Percentiles rank a stretch among this genome's conserved stretches.
phyloP scores from a whole-genome alignment of 2,113 vertebrate species.

The Bos javanicus region DNA sequence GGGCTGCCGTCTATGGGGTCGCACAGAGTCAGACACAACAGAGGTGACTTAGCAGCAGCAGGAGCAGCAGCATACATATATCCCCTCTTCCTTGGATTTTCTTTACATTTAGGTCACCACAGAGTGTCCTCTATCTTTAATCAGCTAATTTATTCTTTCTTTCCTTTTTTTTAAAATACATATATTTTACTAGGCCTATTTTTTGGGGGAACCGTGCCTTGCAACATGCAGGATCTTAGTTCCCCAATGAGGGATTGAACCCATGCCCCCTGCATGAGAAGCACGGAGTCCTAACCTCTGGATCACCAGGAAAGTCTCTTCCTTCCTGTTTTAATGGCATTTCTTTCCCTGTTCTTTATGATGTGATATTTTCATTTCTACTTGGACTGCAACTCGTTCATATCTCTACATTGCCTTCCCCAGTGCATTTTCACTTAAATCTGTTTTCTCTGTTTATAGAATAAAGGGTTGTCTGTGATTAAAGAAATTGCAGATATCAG shows the following conservation, averaged over 20 bases:
- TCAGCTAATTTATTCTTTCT: background rate
- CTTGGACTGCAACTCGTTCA: background rate
- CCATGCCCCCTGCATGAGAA: background rate
- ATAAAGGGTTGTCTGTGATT: background rate
- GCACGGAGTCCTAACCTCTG: background rate
- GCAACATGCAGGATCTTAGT: background rate
- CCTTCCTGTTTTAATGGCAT: background rate
- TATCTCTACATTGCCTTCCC: background rate
- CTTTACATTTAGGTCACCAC: background rate
- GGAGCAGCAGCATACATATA: background rate
- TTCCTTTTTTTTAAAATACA: background rate
- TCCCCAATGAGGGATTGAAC: background rate
- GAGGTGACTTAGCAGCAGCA: background rate
- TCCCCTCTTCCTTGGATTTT: background rate
- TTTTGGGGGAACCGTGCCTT: background rate
- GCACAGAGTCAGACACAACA: too few species aligned
- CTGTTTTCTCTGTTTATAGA: background rate
- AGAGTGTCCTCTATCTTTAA: background rate
- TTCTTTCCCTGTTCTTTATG: background rate
- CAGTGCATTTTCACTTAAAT: background rate
- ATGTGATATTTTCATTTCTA: background rate
- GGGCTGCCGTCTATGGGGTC: fast-evolving
- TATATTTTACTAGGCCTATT: background rate
- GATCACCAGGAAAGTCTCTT: background rate
- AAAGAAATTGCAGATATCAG: background rate